Conservation (phyloP, 1,140 invertebrate species). For the Caenorhabditis remanei region DNA sequence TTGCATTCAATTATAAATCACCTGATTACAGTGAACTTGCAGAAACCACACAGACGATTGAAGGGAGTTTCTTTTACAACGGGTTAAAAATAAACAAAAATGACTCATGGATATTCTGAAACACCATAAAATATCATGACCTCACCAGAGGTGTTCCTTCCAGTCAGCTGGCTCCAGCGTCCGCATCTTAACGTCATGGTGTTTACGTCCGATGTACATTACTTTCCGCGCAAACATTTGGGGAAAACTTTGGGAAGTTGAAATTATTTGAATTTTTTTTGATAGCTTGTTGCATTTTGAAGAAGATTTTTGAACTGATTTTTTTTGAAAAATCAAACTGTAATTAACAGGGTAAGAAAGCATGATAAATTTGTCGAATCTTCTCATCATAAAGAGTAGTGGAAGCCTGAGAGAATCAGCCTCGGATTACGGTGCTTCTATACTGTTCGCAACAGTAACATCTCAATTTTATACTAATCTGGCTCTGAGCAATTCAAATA, state of each 20-base stretch:
- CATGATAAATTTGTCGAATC: too few relatives aligned
- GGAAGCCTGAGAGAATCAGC: too few relatives aligned
- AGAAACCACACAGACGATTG: too few relatives aligned
- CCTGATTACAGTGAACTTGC: too few relatives aligned
- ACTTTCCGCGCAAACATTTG: slow-evolving; percentile 1
- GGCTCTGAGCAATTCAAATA: too few relatives aligned
- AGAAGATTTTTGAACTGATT: not conserved
- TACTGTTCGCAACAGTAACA: too few relatives aligned
- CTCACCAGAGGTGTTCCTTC: not conserved
- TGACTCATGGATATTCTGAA: not conserved
- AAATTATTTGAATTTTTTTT: slow-evolving; percentile 35
- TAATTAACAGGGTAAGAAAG: too few relatives aligned
- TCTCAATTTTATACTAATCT: not conserved
- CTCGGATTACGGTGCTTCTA: too few relatives aligned
- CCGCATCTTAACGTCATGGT: not conserved
- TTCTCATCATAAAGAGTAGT: too few relatives aligned
- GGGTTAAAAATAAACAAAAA: not conserved
- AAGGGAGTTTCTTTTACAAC: too few relatives aligned
- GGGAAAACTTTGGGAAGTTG: slow-evolving; percentile 21
- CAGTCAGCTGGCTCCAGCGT: slow-evolving; percentile 32
- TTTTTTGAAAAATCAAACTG: not conserved
- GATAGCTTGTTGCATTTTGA: not conserved
- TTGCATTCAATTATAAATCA: too few relatives aligned
- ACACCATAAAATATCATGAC: not conserved
- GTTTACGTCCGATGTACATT: not conserved